Evolutionary conservation across 2,113 vertebrate genomes (phyloP), one percentile per base, ranked within the genome.

Genomic region (Dipodomys spectabilis): DNA sequence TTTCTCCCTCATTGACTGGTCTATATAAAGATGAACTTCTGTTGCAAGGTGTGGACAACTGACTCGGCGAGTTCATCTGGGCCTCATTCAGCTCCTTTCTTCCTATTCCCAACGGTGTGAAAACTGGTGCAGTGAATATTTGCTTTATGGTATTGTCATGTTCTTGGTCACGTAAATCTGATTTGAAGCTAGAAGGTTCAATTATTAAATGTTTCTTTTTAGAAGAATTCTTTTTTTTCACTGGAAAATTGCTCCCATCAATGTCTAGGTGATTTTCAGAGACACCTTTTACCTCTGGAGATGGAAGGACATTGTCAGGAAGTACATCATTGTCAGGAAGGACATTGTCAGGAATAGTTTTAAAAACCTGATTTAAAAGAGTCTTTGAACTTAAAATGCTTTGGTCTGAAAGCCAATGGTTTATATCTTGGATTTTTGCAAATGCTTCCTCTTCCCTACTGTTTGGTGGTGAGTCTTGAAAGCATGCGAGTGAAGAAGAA

Each of bases 121-220:
- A 82, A 2, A n/a, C 4, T 0, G 85, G 74, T 22, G 90, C 68
- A 5, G 86, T 86, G 71, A 97, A 96, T 94, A 97, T 95, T 82
- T 97, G 96, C 82, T 93, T 96, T 91, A 94, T 92, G 7, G 60
- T 5, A 45, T 45, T 71, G 44, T 94, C 94, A 44, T 32, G 22
- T 39, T 4, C 10, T 19, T 16, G 11, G 10, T 25, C 18, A 53
- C 16, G 53, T 72, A 82, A 45, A 79, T 19, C 65, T 79, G 39
- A 30, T 64, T 71, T 65, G 2, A 92, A 53, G 65, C 27, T 60
- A 71, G 85, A 9, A 20, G 27, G 22, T 72, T 92, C 91, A 39
- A 35, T 86, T 74, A 89, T 30, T 91, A 88, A 92, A 92, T 97
- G 94, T 53, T 97, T 97, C 83, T 77, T 95, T 94, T 97, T 96